Conservation (phyloP, 2,888 invertebrate genomes). For the Panzeria rudis region DNA sequence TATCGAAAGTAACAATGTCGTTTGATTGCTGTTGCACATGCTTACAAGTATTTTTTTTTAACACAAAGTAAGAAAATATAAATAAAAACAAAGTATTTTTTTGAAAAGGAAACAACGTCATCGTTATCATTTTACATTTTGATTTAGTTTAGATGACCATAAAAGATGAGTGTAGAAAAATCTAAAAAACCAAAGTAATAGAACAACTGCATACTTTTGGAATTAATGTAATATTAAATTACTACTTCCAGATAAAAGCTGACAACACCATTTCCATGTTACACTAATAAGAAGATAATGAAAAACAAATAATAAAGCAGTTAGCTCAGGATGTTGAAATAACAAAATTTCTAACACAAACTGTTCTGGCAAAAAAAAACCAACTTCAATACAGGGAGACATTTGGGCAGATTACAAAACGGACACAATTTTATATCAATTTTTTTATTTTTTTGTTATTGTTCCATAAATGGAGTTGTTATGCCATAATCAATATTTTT, state of each 20-base stretch:
- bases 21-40: constrained; percentile 31
- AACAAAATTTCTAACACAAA: no score
- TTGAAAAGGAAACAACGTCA: constrained; percentile 61
- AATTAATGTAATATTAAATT: constrained; percentile 61
- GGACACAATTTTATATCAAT: no score
- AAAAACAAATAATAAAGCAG: not conserved
- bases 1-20: constrained; percentile 22
- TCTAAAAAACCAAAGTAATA: constrained; percentile 28
- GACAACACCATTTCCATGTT: constrained; percentile 31
- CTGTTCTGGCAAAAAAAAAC: no score
- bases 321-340: no score
- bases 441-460: no score
- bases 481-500: no score
- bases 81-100: constrained; percentile 17
- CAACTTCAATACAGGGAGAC: no score
- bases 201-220: constrained; percentile 1
- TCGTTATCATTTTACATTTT: constrained; percentile 54
- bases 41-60: constrained; percentile 11
- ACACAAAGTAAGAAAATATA: not conserved
- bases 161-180: constrained; percentile 36
- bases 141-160: constrained; percentile 30
- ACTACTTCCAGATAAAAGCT: constrained; percentile 16
- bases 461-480: no score
- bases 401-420: no score
- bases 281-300: not conserved